Base-by-base conservation (phyloP, 2,888 invertebrate species). In the Caenorhabditis sp. region DNA sequence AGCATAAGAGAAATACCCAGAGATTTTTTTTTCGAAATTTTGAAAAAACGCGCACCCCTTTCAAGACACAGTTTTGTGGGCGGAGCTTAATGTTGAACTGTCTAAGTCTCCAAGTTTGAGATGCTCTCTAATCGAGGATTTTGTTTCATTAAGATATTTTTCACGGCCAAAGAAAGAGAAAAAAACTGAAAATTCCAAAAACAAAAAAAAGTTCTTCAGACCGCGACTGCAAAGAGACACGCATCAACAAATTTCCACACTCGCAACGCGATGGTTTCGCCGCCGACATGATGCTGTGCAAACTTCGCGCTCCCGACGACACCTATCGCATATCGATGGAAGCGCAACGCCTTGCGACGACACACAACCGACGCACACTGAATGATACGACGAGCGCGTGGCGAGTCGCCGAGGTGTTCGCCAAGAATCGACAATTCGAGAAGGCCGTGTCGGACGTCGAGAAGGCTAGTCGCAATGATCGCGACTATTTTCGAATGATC, bases 351-450 rank as follows among this genome's bases (percentile, higher is more conserved):
- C 64, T 66, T 26, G 58, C 58, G 12, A 74, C 79, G 49, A 27
- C 76, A 1, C 43, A 58, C 1, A 67, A 62, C 12, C 37, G 79
- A 26, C 77, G 72, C 6, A 26, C 75, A 10, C 55, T 72, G 23
- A 80, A 81, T 58, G 75, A 75, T 19, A 72, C 77, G 1, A 43
- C 66, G n/a, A n/a, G n/a, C n/a, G n/a, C n/a, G 0, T 80, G 78
- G 77, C 73, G 68, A 70, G 66, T 76, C 4, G 73, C 68, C 10
- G 74, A 71, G 24, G 51, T 76, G 10, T 81, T 76, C 61, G 57
- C 78, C 4, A 63, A 65, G 36, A 79, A 80, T 63, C 26, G 69
- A 53, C 59, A 53, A 23, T 79, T 69, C 37, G 79, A 77, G 50
- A 79, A 73, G 27, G 70, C 51, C n/a, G 36, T 79, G 14, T n/a